Evolutionary conservation across 2,888 invertebrate genomes (phyloP).

Genomic region (Thera obeliscata): DNA sequence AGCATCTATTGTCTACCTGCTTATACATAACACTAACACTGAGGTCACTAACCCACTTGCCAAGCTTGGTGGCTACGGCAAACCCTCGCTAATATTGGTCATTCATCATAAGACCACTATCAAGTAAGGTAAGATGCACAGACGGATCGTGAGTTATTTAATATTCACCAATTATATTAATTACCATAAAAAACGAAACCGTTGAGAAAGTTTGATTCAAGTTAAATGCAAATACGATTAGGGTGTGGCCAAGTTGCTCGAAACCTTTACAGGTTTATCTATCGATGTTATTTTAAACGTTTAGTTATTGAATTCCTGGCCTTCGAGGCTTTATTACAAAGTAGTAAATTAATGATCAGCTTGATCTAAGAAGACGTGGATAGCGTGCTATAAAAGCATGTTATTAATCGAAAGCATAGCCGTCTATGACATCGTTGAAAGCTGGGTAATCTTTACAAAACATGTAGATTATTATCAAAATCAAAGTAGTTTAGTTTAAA

Average conservation of each 20-base stretch:
- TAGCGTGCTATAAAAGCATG: slow-evolving; percentile 16
- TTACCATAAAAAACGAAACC: slow-evolving; percentile 30
- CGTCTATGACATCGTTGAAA: slow-evolving; percentile 32
- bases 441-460: slow-evolving; percentile 36
- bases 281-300: slow-evolving; percentile 6
- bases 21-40: no score
- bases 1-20: no score
- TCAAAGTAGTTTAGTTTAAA: no score
- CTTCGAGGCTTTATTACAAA: slow-evolving; percentile 13
- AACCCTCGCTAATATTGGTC: no score
- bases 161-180: slow-evolving; percentile 30
- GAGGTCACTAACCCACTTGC: no score
- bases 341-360: slow-evolving; percentile 21
- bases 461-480: slow-evolving; percentile 17
- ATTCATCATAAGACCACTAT: no score
- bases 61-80: no score
- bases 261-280: slow-evolving; percentile 12
- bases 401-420: slow-evolving; percentile 21
- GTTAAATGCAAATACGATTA: slow-evolving; percentile 24
- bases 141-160: slow-evolving; percentile 18
- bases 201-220: slow-evolving; percentile 31
- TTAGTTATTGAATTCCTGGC: slow-evolving; percentile 13
- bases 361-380: slow-evolving; percentile 21
- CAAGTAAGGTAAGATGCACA: slow-evolving; percentile 2
- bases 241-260: slow-evolving; percentile 27